Percentiles rank a stretch among this genome's conserved stretches.
Evolutionary conservation across 1,140 invertebrate species (phyloP).

Genomic region (Heliconius eleuchia): DNA sequence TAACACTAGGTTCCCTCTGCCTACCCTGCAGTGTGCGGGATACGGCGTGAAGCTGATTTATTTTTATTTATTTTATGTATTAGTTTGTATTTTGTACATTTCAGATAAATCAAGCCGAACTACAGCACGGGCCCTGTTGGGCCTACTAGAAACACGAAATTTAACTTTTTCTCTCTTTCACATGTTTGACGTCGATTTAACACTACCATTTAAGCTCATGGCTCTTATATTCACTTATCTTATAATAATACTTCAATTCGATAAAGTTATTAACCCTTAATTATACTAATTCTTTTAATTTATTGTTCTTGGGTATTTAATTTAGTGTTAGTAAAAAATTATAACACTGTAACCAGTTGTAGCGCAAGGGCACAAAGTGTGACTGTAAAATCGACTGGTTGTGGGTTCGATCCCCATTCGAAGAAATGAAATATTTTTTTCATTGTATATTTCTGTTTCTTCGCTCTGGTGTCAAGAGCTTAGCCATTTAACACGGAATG

Average conservation of each 20-base stretch:
- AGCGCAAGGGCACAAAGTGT: too few species aligned
- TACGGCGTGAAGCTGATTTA: too few species aligned
- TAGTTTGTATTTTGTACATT: constrained; percentile 22
- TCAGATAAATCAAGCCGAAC: constrained; percentile 56
- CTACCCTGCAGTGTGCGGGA: too few species aligned
- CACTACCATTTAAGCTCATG: constrained; percentile 61
- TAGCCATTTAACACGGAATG: too few species aligned
- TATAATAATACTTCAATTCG: constrained; percentile 64
- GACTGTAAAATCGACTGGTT: too few species aligned
- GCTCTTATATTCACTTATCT: constrained; percentile 58
- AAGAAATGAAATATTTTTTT: too few species aligned
- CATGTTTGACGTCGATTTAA: constrained; percentile 60
- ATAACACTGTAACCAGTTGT: too few species aligned
- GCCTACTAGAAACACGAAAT: constrained; percentile 54
- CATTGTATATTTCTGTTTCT: too few species aligned
- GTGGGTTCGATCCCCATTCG: too few species aligned
- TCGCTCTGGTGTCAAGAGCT: too few species aligned
- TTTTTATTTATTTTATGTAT: too few species aligned
- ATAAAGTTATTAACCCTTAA: constrained; percentile 49
- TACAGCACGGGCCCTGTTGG: constrained; percentile 50
- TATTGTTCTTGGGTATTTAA: background rate
- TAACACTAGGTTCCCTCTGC: too few species aligned
- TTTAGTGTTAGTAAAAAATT: background rate
- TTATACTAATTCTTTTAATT: background rate
- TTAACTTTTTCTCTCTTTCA: constrained; percentile 61